Evolutionary conservation across 2,113 vertebrate species (phyloP).

Genomic region (Phyllopteryx taeniolatus): DNA sequence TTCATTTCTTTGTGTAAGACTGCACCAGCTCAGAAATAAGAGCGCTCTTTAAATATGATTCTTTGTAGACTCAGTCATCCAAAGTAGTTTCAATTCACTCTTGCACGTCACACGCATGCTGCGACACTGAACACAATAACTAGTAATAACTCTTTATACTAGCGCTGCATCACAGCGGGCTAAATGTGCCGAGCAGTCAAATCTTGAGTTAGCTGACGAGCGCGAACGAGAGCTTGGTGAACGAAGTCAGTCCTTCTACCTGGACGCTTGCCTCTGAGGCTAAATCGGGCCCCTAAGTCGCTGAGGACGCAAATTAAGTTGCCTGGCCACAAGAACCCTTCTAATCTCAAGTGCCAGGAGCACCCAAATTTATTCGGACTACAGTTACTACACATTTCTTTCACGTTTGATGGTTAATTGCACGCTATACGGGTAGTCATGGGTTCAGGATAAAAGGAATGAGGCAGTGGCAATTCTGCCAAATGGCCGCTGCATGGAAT

Average conservation of each 20-base stretch:
- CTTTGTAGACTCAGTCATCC: neutral
- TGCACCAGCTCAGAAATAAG: neutral
- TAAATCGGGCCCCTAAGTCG: slow-evolving; percentile 63
- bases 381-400: neutral
- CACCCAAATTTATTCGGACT: neutral
- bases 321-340: slow-evolving; percentile 20
- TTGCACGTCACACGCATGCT: neutral
- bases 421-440: too few species aligned
- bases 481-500: too few species aligned
- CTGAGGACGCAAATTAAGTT: slow-evolving; percentile 51
- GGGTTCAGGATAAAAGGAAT: too few species aligned
- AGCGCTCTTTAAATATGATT: slow-evolving; percentile 1
- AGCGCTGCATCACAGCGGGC: neutral
- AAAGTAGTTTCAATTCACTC: neutral
- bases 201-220: slow-evolving; percentile 12
- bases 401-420: too few species aligned
- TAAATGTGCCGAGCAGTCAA: too few species aligned
- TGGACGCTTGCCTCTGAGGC: slow-evolving; percentile 22
- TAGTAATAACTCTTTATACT: neutral
- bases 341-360: neutral
- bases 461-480: too few species aligned
- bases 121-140: slow-evolving; percentile 9
- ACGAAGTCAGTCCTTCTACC: slow-evolving; percentile 29
- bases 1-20: neutral
- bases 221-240: slow-evolving; percentile 50